Evolutionary conservation across 1,140 invertebrate genomes (phyloP), one percentile per base, ranked within the genome.

Genomic region (Heliconius nattereri): DNA sequence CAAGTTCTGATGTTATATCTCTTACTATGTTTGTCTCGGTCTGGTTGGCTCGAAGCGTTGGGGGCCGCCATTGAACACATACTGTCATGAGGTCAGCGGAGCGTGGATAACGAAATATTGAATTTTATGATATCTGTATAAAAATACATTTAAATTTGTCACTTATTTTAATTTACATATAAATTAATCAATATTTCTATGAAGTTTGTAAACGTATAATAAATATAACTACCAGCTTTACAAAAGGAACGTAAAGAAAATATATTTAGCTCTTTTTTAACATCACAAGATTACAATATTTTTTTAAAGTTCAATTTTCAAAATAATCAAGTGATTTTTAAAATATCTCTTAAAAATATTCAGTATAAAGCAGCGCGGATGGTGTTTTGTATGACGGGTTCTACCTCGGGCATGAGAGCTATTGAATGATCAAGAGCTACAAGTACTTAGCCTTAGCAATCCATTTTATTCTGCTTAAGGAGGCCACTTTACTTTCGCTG

Each of bases 401-500:
- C 19, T 66, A 37, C n/a, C 7, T 37, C 32, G 23, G 23, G 60
- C 3, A 20, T 52, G 32, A 66, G 23, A 66, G 32, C 74, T 35
- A 66, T 66, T 60, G 13, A 29, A 35, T 57, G 29, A 37, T 75
- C 74, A 40, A 66, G n/a, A 23, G 11, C 23, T 29, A 35, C 32
- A 6, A 35, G 32, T 35, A 66, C 60, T 66, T 66, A 66, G 35
- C 37, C 74, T 66, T 75, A 37, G 60, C 32, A 75, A 66, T 60
- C 52, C 54, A 54, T 37, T 75, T 66, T 29, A 29, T 66, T 75
- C 54, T 66, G 37, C 40, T 75, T 75, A 75, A 75, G 60, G 32
- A 75, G 74, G 54, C 54, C 74, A 66, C n/a, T 75, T 23, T 54
- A 75, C 74, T 66, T 75, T 75, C 54, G n/a, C 7, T 37, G 52